Evolutionary conservation across 1,140 invertebrate species (phyloP), one percentile per base, ranked within the genome.

Genomic region (Tribolium madens): DNA sequence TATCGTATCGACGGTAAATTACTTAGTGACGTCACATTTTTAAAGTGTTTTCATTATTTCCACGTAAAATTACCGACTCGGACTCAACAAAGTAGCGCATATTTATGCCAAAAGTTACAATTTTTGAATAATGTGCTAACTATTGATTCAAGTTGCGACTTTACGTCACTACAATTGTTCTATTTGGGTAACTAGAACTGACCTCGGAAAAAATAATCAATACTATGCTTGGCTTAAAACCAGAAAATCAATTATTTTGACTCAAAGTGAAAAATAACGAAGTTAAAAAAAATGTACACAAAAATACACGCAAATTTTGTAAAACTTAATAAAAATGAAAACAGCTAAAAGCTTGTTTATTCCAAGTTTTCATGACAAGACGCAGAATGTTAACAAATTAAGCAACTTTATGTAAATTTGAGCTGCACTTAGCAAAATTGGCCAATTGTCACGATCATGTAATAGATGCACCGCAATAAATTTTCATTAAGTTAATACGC

Each of bases 151-250:
- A 42, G 57, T 64, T 42, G 5, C 26, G 31, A 3, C n/a, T 64
- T 18, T 7, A 10, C 53, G 53, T 52, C 50, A 17, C 13, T 52
- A 14, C 50, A 60, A 33, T 64, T 64, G 57, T 64, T 64, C 57
- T 64, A 64, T 64, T 33, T 64, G 52, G 14, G 50, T 52, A 2
- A 3, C 14, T 52, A 7, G 7, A 14, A 12, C 12, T 31, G 57
- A 64, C 57, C 57, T 64, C 57, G 57, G 17, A 33, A 64, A 60
- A 60, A 64, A 64, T 64, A 64, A 64, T 64, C 57, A 64, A 64
- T 64, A 64, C 18, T 33, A 4, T 5, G 57, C 1, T 13, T 64
- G 10, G 18, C 7, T n/a, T 57, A 15, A 3, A 52, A 57, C 15
- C 52, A 57, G 52, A 18, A 57, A 57, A 57, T 57, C 17, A 17